phyloP scores from a whole-genome alignment of 2,888 invertebrate species.

The Xestia rhomboidea region DNA sequence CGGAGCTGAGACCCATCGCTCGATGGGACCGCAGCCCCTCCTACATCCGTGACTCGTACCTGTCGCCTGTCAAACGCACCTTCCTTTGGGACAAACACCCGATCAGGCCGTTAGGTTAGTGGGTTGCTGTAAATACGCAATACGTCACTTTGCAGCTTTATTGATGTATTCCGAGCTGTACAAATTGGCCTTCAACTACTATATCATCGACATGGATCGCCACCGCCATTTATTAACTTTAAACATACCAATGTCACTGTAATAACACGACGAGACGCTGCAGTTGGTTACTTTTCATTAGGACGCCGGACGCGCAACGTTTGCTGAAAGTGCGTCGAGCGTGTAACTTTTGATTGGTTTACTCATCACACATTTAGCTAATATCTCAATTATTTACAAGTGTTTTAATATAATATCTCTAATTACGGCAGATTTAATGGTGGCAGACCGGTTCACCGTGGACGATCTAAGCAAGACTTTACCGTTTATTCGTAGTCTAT shows the following conservation, averaged over 20 bases:
- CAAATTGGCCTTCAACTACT: constrained; percentile 76
- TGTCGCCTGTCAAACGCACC: constrained; percentile 97
- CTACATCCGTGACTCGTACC: constrained; percentile 96
- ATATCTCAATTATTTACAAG: constrained; percentile 27
- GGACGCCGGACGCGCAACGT: constrained; percentile 12
- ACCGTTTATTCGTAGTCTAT: constrained; percentile 89
- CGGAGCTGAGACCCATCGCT: constrained; percentile 94
- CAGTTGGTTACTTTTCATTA: constrained; percentile 26
- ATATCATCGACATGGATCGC: constrained; percentile 73
- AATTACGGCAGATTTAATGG: constrained; percentile 89
- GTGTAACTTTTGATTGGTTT: constrained; percentile 21
- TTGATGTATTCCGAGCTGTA: constrained; percentile 79
- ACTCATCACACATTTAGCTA: constrained; percentile 8
- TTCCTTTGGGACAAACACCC: constrained; percentile 98
- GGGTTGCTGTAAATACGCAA: constrained; percentile 84
- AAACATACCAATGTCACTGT: constrained; percentile 56
- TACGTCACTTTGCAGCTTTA: constrained; percentile 71
- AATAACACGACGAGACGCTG: constrained; percentile 31
- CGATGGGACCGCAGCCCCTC: constrained; percentile 94
- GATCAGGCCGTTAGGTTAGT: constrained; percentile 97
- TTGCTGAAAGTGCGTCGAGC: constrained; percentile 20
- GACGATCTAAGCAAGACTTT: constrained; percentile 87
- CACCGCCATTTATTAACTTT: constrained; percentile 68
- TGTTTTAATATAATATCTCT: constrained; percentile 71
- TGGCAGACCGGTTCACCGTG: constrained; percentile 87